phyloP scores from a whole-genome alignment of 1,140 invertebrate genomes.

The Frieseomelitta varia region DNA sequence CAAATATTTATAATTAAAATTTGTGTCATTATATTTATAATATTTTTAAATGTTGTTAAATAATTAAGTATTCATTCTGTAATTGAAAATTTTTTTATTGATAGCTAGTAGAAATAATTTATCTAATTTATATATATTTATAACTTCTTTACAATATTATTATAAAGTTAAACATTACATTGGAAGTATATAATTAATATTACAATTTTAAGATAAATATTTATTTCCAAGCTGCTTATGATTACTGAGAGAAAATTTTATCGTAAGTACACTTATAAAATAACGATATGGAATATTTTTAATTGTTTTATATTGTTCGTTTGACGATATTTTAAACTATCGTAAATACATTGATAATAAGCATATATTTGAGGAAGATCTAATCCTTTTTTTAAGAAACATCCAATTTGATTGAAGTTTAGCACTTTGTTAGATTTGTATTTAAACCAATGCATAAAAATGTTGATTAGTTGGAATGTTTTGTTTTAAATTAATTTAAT shows the following conservation, averaged over 20 bases:
- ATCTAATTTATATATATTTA: background rate
- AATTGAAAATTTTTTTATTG: background rate
- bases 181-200: background rate
- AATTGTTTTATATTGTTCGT: background rate
- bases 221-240: slow-evolving; percentile 60
- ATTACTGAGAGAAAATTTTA: slow-evolving; percentile 36
- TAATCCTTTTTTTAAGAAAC: too few species aligned
- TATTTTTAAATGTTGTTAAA: background rate
- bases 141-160: background rate
- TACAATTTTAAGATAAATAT: background rate
- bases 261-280: slow-evolving; percentile 55
- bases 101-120: background rate
- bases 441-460: background rate
- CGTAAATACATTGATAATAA: too few species aligned
- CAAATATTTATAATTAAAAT: background rate
- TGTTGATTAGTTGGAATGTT: background rate
- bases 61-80: background rate
- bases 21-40: background rate
- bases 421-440: background rate
- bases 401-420: background rate
- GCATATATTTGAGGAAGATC: too few species aligned
- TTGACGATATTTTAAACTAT: background rate
- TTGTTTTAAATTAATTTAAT: background rate
- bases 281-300: background rate
- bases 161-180: background rate